phyloP scores from a whole-genome alignment of 2,888 invertebrate species.

The Metallyticus violacea region DNA sequence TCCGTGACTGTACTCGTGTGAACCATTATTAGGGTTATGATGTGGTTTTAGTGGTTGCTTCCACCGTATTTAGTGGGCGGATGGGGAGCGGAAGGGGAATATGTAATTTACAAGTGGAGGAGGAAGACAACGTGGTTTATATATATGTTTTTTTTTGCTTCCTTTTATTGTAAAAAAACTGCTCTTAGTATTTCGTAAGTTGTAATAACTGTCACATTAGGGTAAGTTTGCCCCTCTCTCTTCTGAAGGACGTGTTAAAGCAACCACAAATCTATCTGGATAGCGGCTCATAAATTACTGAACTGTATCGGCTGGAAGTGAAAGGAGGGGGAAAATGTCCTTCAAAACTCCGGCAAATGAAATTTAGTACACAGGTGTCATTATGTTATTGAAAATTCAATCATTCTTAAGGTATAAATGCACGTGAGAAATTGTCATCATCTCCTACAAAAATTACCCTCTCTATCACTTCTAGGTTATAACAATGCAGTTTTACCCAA shows the following conservation, averaged over 20 bases:
- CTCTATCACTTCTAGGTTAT: no score
- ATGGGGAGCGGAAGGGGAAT: constrained; percentile 1
- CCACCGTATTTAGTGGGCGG: constrained; percentile 1
- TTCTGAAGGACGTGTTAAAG: background rate
- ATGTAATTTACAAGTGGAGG: constrained; percentile 7
- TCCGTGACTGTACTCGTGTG: background rate
- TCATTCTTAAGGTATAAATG: no score
- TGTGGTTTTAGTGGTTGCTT: constrained; percentile 14
- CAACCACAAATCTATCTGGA: background rate
- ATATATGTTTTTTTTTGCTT: background rate
- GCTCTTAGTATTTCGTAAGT: constrained; percentile 6
- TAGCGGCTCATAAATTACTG: background rate
- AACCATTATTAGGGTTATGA: constrained; percentile 10
- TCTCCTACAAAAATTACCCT: no score
- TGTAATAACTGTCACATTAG: constrained; percentile 13
- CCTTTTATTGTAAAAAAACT: background rate
- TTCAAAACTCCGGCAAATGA: no score
- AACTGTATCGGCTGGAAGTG: no score
- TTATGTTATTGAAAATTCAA: no score
- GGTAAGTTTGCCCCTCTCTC: background rate
- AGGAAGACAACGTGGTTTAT: background rate
- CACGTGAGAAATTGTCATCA: no score
- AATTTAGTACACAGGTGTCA: no score
- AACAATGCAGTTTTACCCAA: no score
- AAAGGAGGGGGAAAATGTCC: no score